A percentile compares a stretch with the other conserved stretches of the same genome.
Conservation (phyloP, 1,140 invertebrate species). For the Drosophila baimaii region DNA sequence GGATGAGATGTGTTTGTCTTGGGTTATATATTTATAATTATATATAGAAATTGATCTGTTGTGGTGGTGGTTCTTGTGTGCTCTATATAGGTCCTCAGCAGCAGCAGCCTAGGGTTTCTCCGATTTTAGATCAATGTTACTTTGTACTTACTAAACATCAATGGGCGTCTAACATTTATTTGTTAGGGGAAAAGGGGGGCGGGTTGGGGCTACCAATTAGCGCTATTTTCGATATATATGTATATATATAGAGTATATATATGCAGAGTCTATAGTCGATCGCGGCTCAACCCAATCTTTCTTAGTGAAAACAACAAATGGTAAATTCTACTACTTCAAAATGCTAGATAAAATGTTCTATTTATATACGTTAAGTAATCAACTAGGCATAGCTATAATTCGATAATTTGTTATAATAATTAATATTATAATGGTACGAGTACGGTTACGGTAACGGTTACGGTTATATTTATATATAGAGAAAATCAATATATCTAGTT, state of each 20-base stretch:
- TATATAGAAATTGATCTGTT: conserved; percentile 43
- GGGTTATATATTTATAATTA: conserved; percentile 32
- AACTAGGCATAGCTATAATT: conserved; percentile 76
- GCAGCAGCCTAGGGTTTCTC: conserved; percentile 61
- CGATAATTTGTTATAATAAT: conserved; percentile 44
- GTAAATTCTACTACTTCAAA: conserved; percentile 75
- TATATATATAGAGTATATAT: conserved; percentile 9
- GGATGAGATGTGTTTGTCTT: conserved; percentile 18
- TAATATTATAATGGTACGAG: conserved; percentile 49
- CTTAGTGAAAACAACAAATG: conserved; percentile 74
- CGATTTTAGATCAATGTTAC: conserved; percentile 39
- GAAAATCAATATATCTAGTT: conserved; percentile 66
- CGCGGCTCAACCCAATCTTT: conserved; percentile 56
- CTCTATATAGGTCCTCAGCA: conserved; percentile 74
- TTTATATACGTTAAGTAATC: conserved; percentile 69
- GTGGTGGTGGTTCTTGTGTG: conserved; percentile 63
- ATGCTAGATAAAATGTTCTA: conserved; percentile 77
- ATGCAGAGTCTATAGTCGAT: conserved; percentile 38
- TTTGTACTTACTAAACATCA: conserved; percentile 73
- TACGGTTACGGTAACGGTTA: conserved; percentile 12
- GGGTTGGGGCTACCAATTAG: conserved; percentile 46
- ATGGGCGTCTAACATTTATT: conserved; percentile 51
- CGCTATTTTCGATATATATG: conserved; percentile 35
- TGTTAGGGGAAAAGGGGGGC: conserved; percentile 15
- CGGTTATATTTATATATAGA: conserved; percentile 48